Evolutionary conservation across 1,140 invertebrate species (phyloP), one percentile per base, ranked within the genome.

Genomic region (Artemia franciscana): DNA sequence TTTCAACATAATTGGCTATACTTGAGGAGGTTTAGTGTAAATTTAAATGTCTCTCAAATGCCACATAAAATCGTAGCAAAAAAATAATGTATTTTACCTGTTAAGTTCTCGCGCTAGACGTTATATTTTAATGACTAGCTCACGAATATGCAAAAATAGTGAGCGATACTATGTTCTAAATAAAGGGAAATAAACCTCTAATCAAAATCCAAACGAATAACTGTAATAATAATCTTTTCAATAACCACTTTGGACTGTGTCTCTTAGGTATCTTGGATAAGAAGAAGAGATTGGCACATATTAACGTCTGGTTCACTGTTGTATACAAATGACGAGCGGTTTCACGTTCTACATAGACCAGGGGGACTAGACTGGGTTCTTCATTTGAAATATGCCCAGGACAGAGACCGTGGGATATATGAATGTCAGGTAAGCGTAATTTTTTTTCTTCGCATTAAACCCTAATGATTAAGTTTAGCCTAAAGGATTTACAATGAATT

Each of bases 291-390:
- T 66, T 76, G 74, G 68, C 74, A 76, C 66, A 72, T 76, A 58
- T 64, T 76, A 15, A 75, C 75, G 4, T 74, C 75, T 23, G 75
- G 74, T 3, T 65, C 69, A 39, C 69, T 69, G 61, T 74, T 74
- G 4, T 76, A 74, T 65, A 73, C 74, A 2, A 73, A 70, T 66
- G 75, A 76, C 61, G 71, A 73, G 60, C 65, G 75, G 18, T 76
- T 76, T 66, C 71, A 75, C 60, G 70, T 71, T 21, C 70, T 72
- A 0, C 73, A 74, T 67, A 70, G 70, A 59, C 72, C 73, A 24
- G 71, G 72, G 15, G 70, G 71, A 0, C 75, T 77, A 62, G 76
- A 79, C 65, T 80, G 78, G 78, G 75, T 75, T n/a, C 70, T 80
- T 12, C 72, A 77, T 58, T 78, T 80, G 59, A 74, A 73, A 62